Base-by-base conservation (phyloP, 2,888 invertebrate species). In the Theretra japonica region DNA sequence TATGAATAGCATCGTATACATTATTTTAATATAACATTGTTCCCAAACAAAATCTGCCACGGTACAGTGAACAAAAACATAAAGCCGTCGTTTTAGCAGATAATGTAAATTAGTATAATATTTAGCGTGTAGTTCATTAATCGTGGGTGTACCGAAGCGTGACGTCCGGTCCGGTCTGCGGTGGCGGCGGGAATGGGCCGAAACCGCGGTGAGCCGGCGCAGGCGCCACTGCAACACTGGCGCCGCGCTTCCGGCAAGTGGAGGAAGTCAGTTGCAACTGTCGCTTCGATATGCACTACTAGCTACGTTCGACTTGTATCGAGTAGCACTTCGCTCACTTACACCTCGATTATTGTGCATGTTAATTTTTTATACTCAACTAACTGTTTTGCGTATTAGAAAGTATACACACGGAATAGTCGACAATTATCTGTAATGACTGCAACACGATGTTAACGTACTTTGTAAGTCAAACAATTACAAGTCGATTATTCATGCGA, bases 261-360 rank as follows among this genome's bases (percentile, higher is more conserved):
- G 83, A 90, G 93, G 93, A 93, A 92, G 91, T 84, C 85, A 86
- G 87, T 86, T 91, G 91, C 92, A 91, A 91, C 90, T 86, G 88
- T 84, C 86, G 83, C 88, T 83, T 87, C 84, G 90, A 88, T 87
- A 89, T 87, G 89, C 88, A 86, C 89, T 89, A 89, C 84, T 86
- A 84, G 86, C 84, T 82, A 80, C 82, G 85, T 68, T 71, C 65
- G 68, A 41, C 41, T 65, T 48, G 33, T 70, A 70, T 70, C 53
- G 33, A 56, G 62, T 62, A 70, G 62, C 70, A 70, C 81, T 82
- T 81, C 76, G 82, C 83, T 85, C 79, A 81, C 74, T 80, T 76
- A 80, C 76, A 59, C 53, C 48, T 53, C 28, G 60, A 62, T 65
- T 65, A 65, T 70, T 8, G 6, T 30, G 28, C 50, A 56, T 70